A percentile compares a stretch with the other conserved stretches of the same genome.
phyloP scores from a whole-genome alignment of 2,797 vertebrate species.

The Sphaeramia orbicularis region DNA sequence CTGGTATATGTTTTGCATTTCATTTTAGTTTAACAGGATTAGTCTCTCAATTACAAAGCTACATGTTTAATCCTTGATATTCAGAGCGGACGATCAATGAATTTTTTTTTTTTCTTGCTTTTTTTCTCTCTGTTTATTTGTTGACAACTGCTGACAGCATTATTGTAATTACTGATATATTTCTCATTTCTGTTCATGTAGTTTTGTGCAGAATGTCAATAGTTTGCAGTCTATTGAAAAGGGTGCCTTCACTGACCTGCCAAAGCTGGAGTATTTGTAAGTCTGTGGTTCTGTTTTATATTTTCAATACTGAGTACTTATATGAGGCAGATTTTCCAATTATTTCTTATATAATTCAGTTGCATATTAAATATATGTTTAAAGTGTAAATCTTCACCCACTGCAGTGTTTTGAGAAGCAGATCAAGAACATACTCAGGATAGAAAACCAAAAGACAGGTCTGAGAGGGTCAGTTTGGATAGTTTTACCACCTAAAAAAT shows the following conservation, averaged over 20 bases:
- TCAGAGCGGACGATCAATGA: constrained; percentile 43
- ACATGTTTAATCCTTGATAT: constrained; percentile 59
- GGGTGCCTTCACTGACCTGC: constrained; percentile 91
- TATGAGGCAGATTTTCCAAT: no score
- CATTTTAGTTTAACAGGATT: constrained; percentile 53
- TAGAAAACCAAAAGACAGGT: no score
- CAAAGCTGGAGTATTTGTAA: constrained; percentile 92
- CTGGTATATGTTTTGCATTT: constrained; percentile 52
- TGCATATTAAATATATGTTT: no score
- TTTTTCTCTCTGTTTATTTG: constrained; percentile 33
- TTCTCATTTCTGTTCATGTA: constrained; percentile 63
- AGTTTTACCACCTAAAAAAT: no score
- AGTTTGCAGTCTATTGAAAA: constrained; percentile 88
- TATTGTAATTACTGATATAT: constrained; percentile 51
- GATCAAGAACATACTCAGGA: no score
- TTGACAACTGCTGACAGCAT: constrained; percentile 36
- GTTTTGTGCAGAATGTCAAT: constrained; percentile 90
- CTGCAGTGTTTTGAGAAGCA: no score
- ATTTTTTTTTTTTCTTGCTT: constrained; percentile 3
- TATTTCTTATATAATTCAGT: no score
- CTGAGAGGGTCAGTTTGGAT: no score
- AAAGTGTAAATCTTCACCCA: no score
- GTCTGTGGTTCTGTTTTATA: constrained; percentile 40
- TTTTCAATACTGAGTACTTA: neutral
- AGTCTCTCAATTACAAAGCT: constrained; percentile 52